Conservation (phyloP, 2,797 vertebrate species). For the Gila robusta region DNA sequence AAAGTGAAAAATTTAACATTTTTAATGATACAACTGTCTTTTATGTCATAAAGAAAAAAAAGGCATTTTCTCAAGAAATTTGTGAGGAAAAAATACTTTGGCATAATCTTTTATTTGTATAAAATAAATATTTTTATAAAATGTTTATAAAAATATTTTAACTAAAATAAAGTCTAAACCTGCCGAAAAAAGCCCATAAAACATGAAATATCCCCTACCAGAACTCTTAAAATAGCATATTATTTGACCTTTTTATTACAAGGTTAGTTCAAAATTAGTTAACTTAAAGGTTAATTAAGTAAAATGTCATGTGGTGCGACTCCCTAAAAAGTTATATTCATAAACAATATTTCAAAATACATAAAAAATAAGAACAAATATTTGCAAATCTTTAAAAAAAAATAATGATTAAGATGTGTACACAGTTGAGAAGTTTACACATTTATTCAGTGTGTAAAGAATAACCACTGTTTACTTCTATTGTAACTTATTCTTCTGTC, state of each 20-base stretch:
- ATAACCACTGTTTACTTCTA: background rate
- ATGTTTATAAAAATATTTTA: no score
- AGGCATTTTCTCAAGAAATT: no score
- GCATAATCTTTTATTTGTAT: no score
- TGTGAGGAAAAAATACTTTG: no score
- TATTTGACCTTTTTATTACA: background rate
- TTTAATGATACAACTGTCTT: no score
- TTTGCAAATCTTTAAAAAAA: no score
- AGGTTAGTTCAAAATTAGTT: background rate
- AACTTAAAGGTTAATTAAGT: background rate
- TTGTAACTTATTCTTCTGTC: background rate
- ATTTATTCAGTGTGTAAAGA: background rate
- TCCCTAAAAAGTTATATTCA: background rate
- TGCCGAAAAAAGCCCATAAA: no score
- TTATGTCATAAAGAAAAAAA: no score
- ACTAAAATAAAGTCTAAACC: no score
- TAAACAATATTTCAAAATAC: background rate
- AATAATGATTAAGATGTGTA: background rate
- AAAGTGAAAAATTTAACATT: no score
- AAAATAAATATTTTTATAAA: no score
- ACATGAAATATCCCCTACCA: background rate
- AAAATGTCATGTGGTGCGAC: background rate
- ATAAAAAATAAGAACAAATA: background rate
- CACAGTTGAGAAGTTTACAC: background rate
- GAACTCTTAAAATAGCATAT: background rate